phyloP scores from a whole-genome alignment of 2,113 vertebrate species.

The Nymphicus hollandicus region DNA sequence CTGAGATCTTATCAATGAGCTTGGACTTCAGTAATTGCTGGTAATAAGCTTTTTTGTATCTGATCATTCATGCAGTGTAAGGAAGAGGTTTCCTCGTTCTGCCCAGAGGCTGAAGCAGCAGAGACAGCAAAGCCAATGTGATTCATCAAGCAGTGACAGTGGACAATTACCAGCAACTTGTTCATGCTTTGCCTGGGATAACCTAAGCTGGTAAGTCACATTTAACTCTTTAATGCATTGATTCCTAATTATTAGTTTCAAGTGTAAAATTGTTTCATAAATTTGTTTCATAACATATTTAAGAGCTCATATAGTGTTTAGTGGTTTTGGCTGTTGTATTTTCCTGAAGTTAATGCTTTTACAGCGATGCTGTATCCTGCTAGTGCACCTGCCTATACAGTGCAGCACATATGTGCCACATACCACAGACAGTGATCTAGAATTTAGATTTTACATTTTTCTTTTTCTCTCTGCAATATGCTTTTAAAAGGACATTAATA shows the following conservation, averaged over 20 bases:
- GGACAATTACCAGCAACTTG: slow-evolving; percentile 77
- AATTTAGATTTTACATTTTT: not conserved
- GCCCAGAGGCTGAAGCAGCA: slow-evolving; percentile 82
- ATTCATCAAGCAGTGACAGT: slow-evolving; percentile 82
- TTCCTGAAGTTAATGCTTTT: not conserved
- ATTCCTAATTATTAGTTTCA: not conserved
- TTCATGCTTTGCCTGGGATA: slow-evolving; percentile 70
- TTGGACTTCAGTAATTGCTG: slow-evolving; percentile 62
- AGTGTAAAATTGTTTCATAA: not conserved
- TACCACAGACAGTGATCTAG: not conserved
- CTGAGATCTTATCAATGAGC: slow-evolving; percentile 30
- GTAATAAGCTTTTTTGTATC: slow-evolving; percentile 67
- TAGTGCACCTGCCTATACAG: not conserved
- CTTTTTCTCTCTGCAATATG: not conserved
- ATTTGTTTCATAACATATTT: not conserved
- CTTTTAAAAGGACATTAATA: not conserved
- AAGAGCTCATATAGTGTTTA: not conserved
- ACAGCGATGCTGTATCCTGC: not conserved
- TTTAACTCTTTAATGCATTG: slow-evolving; percentile 43
- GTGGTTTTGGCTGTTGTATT: not conserved
- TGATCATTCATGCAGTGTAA: slow-evolving; percentile 80
- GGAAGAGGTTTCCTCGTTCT: slow-evolving; percentile 79
- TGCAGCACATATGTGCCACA: not conserved
- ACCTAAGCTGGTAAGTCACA: slow-evolving; percentile 83
- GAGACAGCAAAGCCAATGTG: slow-evolving; percentile 72